Percentiles rank a stretch among this genome's conserved stretches.
phyloP scores from a whole-genome alignment of 2,888 invertebrate species.

The Tetheella fluctuosa region DNA sequence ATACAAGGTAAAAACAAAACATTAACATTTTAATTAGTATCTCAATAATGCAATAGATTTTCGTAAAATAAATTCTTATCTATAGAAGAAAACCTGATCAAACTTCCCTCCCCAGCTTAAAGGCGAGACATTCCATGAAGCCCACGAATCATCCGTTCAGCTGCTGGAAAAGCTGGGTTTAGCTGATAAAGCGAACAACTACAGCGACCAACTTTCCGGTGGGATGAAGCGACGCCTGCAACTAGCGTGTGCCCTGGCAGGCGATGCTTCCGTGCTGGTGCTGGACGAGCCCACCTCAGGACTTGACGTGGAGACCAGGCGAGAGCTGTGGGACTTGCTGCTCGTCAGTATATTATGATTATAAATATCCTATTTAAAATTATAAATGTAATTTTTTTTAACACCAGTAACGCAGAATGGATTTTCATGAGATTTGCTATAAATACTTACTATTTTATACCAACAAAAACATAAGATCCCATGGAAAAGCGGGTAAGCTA shows the following conservation, averaged over 20 bases:
- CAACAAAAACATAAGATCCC: too few species aligned
- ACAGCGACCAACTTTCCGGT: slow-evolving; percentile 89
- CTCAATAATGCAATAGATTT: too few species aligned
- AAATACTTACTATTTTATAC: too few species aligned
- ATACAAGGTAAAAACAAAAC: too few species aligned
- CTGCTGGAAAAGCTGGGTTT: slow-evolving; percentile 47
- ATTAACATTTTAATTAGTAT: too few species aligned
- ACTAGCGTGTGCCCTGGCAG: slow-evolving; percentile 93
- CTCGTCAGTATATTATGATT: slow-evolving; percentile 30
- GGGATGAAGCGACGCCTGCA: slow-evolving; percentile 94
- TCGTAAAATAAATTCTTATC: too few species aligned
- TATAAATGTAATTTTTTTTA: too few species aligned
- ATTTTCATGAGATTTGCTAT: too few species aligned
- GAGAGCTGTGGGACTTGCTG: slow-evolving; percentile 56
- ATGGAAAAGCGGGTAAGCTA: too few species aligned
- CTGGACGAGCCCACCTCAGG: slow-evolving; percentile 91
- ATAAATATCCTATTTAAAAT: too few species aligned
- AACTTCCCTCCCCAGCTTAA: slow-evolving; percentile 67
- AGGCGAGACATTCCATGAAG: slow-evolving; percentile 34
- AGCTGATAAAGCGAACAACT: slow-evolving; percentile 83
- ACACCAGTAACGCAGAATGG: too few species aligned
- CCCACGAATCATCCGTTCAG: slow-evolving; percentile 26
- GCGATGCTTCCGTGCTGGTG: slow-evolving; percentile 86
- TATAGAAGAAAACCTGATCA: too few species aligned
- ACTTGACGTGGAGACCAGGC: slow-evolving; percentile 56